Evolutionary conservation across 1,140 invertebrate species (phyloP).

Genomic region (Dendroctonus valens): DNA sequence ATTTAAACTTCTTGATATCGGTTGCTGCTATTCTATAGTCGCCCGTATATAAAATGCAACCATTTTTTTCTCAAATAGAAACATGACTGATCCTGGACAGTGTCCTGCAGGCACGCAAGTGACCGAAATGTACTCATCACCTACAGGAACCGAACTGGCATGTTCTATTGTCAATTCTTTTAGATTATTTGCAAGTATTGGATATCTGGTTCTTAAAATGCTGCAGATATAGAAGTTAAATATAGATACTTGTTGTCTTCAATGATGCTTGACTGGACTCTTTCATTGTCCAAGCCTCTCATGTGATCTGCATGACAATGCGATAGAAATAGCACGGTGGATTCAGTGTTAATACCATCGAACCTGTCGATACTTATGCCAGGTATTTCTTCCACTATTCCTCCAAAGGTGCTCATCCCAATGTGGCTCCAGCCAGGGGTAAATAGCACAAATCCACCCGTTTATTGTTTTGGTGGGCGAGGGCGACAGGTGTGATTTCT

Average conservation of each 20-base stretch:
- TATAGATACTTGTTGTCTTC: slow-evolving; percentile 50
- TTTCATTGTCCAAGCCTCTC: slow-evolving; percentile 52
- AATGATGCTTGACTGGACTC: slow-evolving; percentile 35
- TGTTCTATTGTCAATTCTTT: slow-evolving; percentile 45
- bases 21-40: slow-evolving; percentile 63
- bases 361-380: slow-evolving; percentile 65
- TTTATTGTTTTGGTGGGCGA: too few relatives aligned
- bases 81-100: slow-evolving; percentile 74
- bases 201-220: slow-evolving; percentile 48
- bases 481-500: too few relatives aligned
- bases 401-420: slow-evolving; percentile 61
- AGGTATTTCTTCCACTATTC: slow-evolving; percentile 61
- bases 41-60: slow-evolving; percentile 64
- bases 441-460: too few relatives aligned
- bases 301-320: slow-evolving; percentile 70
- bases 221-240: slow-evolving; percentile 50
- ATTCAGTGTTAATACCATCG: slow-evolving; percentile 52
- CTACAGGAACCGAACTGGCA: slow-evolving; percentile 36
- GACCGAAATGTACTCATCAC: slow-evolving; percentile 52
- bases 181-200: slow-evolving; percentile 37
- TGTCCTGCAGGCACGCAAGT: slow-evolving; percentile 66
- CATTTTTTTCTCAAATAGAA: slow-evolving; percentile 58
- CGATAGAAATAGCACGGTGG: slow-evolving; percentile 63
- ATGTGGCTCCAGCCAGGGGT: too few relatives aligned
- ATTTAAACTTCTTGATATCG: slow-evolving; percentile 57